Base-by-base conservation (phyloP, 2,888 invertebrate species). In the Andricus quercusramuli region DNA sequence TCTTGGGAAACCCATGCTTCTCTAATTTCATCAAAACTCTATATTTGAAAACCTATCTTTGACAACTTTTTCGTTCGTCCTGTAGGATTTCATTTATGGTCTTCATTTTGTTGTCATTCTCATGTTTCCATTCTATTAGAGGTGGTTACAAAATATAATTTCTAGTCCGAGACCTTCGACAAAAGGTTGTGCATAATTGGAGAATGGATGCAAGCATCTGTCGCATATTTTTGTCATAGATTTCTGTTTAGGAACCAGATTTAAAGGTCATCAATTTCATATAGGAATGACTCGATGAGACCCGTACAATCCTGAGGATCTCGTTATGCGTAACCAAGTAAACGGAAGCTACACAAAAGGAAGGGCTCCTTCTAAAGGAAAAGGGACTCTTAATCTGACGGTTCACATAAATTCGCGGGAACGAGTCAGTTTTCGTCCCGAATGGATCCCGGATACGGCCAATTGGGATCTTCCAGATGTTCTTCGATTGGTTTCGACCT, bases 391-490 rank as follows among this genome's bases (percentile, higher is more conserved):
- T 92, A 91, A 92, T 91, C 91, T 89, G 91, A 91, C 91, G 90
- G 89, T 84, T 84, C 87, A 89, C 91, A 92, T 92, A 92, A 92
- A 92, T 92, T 92, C 89, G 91, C 90, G 91, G 90, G 87, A 91
- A 92, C 92, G 89, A 92, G 91, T 92, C 90, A 91, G 90, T 92
- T 92, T 90, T 86, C 87, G 84, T 81, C 67, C 79, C 84, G 86
- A 80, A 87, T 83, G 87, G 89, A 91, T 88, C 88, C 88, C 79
- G 74, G 83, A 79, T 90, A 89, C 86, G 84, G 84, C 90, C 88
- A 91, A 92, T 89, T 89, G 89, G 91, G 87, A 90, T 91, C 89
- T 86, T 86, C 90, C 91, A 91, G 91, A 88, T 91, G 91, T 70
- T 79, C 78, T n/a, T 65, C 78, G 22, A 78, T 78, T 80, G 79